Conservation (phyloP, 2,888 invertebrate species). For the Acleris laterana region DNA sequence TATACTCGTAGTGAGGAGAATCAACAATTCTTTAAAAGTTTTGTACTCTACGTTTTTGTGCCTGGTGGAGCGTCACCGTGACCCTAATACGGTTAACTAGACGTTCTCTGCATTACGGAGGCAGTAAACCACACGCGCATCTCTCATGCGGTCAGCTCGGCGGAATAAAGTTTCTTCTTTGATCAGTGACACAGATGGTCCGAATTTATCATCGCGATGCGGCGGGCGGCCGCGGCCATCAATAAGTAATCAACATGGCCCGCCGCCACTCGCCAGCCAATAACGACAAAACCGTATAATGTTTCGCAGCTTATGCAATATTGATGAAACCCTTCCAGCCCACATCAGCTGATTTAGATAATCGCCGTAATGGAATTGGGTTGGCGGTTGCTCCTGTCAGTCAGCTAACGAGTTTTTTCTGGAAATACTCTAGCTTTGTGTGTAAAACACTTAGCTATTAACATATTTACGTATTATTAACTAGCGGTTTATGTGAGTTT, state of each 20-base stretch:
- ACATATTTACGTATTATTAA: not conserved
- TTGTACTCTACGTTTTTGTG: not conserved
- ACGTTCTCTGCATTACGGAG: constrained; percentile 23
- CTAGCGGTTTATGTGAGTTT: no score
- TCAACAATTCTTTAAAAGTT: constrained; percentile 13
- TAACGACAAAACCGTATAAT: constrained; percentile 37
- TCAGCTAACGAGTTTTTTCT: constrained; percentile 20
- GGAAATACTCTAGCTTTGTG: not conserved
- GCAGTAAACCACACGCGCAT: constrained; percentile 28
- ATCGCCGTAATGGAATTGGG: constrained; percentile 44
- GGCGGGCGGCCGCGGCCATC: constrained; percentile 60
- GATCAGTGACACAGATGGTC: constrained; percentile 60
- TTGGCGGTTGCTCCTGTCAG: constrained; percentile 17
- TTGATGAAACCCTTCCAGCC: constrained; percentile 50
- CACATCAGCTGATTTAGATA: constrained; percentile 48
- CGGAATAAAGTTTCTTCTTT: constrained; percentile 43
- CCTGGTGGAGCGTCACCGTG: constrained; percentile 3
- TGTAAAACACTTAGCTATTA: not conserved
- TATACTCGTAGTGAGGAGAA: constrained; percentile 3
- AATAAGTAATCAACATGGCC: constrained; percentile 75
- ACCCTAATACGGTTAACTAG: constrained; percentile 16
- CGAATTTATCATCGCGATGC: constrained; percentile 62
- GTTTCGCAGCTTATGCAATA: constrained; percentile 46
- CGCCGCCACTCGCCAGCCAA: constrained; percentile 42
- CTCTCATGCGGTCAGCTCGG: constrained; percentile 16